Conservation (phyloP, 2,888 invertebrate genomes). For the Dastarcus helophoroides region DNA sequence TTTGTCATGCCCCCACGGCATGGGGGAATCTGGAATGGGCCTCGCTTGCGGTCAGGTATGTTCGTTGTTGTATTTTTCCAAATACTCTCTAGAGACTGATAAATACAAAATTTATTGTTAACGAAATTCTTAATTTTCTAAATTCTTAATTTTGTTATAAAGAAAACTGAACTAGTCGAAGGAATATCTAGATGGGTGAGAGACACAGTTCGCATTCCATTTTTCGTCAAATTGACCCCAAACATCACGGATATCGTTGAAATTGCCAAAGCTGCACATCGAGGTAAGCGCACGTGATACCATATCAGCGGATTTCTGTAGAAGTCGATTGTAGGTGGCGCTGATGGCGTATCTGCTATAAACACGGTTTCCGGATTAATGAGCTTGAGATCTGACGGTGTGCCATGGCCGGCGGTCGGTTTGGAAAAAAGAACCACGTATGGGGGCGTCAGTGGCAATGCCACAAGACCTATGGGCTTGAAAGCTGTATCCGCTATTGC, state of each 20-base stretch:
- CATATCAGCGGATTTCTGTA: no score
- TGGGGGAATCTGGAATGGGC: constrained; percentile 98
- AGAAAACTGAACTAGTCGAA: constrained; percentile 78
- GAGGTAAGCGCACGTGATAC: constrained; percentile 60
- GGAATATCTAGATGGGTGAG: constrained; percentile 88
- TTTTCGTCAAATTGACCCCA: constrained; percentile 95
- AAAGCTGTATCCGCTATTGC: constrained; percentile 84
- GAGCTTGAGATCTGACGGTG: constrained; percentile 68
- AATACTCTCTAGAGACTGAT: no score
- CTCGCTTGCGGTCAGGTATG: constrained; percentile 90
- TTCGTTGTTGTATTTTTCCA: no score
- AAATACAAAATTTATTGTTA: no score
- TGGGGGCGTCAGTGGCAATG: constrained; percentile 85
- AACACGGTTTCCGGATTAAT: constrained; percentile 95
- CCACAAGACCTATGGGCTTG: constrained; percentile 88
- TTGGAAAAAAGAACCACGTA: constrained; percentile 74
- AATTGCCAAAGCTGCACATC: constrained; percentile 82
- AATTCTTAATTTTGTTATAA: no score
- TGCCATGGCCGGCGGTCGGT: constrained; percentile 90
- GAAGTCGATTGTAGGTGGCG: constrained; percentile 63
- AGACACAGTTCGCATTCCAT: constrained; percentile 76
- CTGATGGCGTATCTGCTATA: constrained; percentile 92
- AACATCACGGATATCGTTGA: constrained; percentile 89
- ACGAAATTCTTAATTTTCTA: no score
- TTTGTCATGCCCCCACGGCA: constrained; percentile 96